Evolutionary conservation across 2,113 vertebrate genomes (phyloP), one percentile per base, ranked within the genome.

Genomic region (Nothobranchius furzeri): DNA sequence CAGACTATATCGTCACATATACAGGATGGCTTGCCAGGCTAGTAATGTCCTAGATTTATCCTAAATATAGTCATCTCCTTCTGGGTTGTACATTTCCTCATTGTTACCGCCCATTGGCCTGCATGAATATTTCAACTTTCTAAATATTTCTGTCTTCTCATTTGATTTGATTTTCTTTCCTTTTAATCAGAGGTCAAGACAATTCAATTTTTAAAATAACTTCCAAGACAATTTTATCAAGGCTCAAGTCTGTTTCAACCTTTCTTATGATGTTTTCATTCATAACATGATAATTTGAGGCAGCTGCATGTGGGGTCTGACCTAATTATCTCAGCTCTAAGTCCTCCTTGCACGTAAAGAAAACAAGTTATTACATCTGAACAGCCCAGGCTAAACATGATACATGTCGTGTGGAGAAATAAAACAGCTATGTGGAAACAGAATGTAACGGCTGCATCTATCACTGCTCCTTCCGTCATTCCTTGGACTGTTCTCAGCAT

Each of bases 321-420:
- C 70, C 60, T 56, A 65, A 30, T 74, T 64, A 20, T 60, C 43
- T 69, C 73, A 35, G 49, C 57, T 79, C 37, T 52, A 14, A 40
- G 6, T 74, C 52, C 62, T 68, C 37, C 63, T 69, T 24, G 56
- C 50, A 76, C 60, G 76, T 53, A 60, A 68, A 75, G 47, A 76
- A 82, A 76, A 75, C 73, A 64, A 47, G 61, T 78, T 42, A 59
- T 54, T 60, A 43, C 52, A 62, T 50, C 76, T 60, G 72, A 69
- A 30, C 42, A 55, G 61, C 45, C 20, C 52, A 53, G 55, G 50
- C 46, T 58, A 59, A 76, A 67, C 71, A 60, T 58, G 59, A 68
- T 60, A 48, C 55, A 53, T 54, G 58, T 55, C 75, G 79, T 62
- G 9, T 73, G 58, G 60, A 78, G 69, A 60, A 73, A 83, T 53